These are phyloP conservation scores for Acronicta psi DNA, from an alignment of 2,888 invertebrate genomes.

Conservation along the genomic window DNA sequence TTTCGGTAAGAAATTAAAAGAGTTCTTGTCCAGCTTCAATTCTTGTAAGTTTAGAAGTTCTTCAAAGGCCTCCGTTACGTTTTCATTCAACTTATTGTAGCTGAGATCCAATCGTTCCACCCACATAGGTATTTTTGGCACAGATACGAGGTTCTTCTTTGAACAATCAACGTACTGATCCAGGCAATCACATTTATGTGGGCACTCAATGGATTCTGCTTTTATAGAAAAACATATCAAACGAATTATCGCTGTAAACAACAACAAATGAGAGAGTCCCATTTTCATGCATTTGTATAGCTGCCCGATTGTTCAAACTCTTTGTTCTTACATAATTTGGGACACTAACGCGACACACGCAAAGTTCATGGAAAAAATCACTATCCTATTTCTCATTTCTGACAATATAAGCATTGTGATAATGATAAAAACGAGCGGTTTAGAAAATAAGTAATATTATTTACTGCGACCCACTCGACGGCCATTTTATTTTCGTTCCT, in stretches of 20 bases:
- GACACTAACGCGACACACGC: constrained; percentile 58
- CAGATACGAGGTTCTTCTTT: constrained; percentile 90
- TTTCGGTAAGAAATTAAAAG: constrained; percentile 88
- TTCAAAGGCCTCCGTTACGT: constrained; percentile 75
- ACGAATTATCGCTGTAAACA: constrained; percentile 76
- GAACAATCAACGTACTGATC: constrained; percentile 93
- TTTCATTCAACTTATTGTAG: constrained; percentile 82
- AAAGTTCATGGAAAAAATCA: constrained; percentile 63
- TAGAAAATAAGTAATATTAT: constrained; percentile 74
- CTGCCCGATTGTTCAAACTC: constrained; percentile 72
- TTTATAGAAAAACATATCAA: constrained; percentile 70
- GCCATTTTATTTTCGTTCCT: constrained; percentile 79
- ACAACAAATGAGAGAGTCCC: constrained; percentile 84
- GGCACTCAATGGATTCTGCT: constrained; percentile 88
- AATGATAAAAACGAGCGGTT: constrained; percentile 55
- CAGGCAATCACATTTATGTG: constrained; percentile 92
- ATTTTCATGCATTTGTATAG: constrained; percentile 85
- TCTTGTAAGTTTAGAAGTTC: constrained; percentile 74
- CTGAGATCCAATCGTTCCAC: constrained; percentile 92
- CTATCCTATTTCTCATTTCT: constrained; percentile 68
- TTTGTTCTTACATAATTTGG: constrained; percentile 82
- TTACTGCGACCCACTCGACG: constrained; percentile 73
- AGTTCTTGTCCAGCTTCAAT: constrained; percentile 89
- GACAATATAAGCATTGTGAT: constrained; percentile 72
- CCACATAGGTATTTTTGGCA: constrained; percentile 94